Evolutionary conservation across 1,140 invertebrate species (phyloP), one percentile per base, ranked within the genome.

Genomic region (Cepaea nemoralis): DNA sequence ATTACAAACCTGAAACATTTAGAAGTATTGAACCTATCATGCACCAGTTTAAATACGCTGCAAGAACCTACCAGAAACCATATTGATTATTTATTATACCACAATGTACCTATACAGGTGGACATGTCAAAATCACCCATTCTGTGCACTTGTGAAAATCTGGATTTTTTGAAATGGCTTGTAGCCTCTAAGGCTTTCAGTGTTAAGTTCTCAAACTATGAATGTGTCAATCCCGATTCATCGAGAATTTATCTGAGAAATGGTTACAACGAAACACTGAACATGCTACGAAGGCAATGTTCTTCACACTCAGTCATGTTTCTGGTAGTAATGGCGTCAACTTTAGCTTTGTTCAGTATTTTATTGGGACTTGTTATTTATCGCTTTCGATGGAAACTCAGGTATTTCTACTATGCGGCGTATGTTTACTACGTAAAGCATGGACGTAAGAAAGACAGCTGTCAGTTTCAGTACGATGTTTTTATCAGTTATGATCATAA

Each of bases 401-500:
- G 86, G 5, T 88, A 87, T 82, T 82, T 85, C 1, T 88, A 86
- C 77, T 86, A 86, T 66, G 83, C 83, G 42, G 76, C 83, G 1
- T 83, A 82, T 74, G 69, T 80, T 0, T 63, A 77, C 63, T 80
- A 81, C 39, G 73, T 70, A 63, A 67, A 79, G 22, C 33, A 24
- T n/a, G 19, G 22, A 27, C 8, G 8, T 10, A 42, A n/a, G 39
- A 35, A 31, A 10, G 39, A 40, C 8, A 39, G 50, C 42, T 42
- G 76, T 5, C 40, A 82, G 19, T 86, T 81, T 67, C n/a, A 48
- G n/a, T 86, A 75, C 75, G 86, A 88, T 63, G 85, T 82, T n/a
- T 88, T 88, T 78, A 82, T 88, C 1, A 85, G 83, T n/a, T 88
- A 87, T 55, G 70, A 83, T 22, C 74, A 81, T 24, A 82, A 85